These are phyloP conservation scores for Aromia moschata DNA, from an alignment of 2,888 invertebrate species.

Conservation along the genomic window DNA sequence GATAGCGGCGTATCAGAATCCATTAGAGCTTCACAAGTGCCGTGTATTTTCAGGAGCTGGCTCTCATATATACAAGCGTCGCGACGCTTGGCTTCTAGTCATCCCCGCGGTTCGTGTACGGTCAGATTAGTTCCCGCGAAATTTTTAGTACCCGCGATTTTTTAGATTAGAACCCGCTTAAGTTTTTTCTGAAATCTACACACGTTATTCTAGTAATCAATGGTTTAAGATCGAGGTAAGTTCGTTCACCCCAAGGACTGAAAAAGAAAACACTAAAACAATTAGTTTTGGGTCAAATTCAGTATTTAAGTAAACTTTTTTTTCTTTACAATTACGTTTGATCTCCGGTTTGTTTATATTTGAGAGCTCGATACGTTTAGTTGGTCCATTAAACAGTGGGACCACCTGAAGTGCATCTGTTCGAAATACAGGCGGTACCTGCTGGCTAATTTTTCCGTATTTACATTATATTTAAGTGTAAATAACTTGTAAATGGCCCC, in stretches of 20 bases:
- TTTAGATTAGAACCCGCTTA: no score
- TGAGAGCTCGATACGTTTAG: background rate
- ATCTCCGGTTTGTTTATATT: conserved; percentile 8
- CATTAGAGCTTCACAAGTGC: conserved; percentile 26
- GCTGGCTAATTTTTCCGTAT: background rate
- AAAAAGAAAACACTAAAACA: background rate
- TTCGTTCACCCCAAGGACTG: background rate
- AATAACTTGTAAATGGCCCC: background rate
- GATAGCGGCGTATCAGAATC: conserved; percentile 14
- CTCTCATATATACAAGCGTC: conserved; percentile 52
- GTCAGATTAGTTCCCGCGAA: conserved; percentile 29
- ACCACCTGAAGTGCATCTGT: background rate
- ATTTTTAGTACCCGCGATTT: no score
- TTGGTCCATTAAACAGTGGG: background rate
- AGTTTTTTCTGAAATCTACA: no score
- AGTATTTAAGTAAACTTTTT: conserved; percentile 12
- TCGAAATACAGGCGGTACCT: background rate
- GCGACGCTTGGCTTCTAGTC: conserved; percentile 52
- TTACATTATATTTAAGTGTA: background rate
- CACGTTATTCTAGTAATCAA: background rate
- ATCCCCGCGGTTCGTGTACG: conserved; percentile 40
- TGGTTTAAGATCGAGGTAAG: background rate
- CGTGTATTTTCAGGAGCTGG: conserved; percentile 32
- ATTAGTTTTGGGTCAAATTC: background rate
- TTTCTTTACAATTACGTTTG: conserved; percentile 1